Percentiles rank a stretch among this genome's conserved stretches.
phyloP scores from a whole-genome alignment of 1,140 invertebrate species.

The Aphaenogaster rudis region DNA sequence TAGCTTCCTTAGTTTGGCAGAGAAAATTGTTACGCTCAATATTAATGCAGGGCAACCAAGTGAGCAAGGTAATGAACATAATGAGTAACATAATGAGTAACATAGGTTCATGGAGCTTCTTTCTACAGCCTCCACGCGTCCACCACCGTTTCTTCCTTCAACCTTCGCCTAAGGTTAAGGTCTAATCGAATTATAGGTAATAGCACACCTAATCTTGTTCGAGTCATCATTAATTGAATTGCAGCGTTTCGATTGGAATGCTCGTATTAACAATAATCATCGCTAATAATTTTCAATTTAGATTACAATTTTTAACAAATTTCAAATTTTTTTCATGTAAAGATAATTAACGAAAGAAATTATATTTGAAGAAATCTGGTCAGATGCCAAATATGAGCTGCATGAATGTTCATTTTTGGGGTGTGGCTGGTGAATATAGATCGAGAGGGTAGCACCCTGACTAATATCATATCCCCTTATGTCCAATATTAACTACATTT shows the following conservation, averaged over 20 bases:
- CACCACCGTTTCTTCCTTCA: conserved; percentile 76
- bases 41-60: conserved; percentile 81
- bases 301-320: conserved; percentile 8
- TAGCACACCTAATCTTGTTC: conserved; percentile 76
- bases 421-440: conserved; percentile 77
- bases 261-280: background rate
- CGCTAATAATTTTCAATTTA: conserved; percentile 3
- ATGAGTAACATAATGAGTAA: conserved; percentile 84
- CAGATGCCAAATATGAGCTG: conserved; percentile 79
- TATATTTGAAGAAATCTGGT: conserved; percentile 50
- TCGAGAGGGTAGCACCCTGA: conserved; percentile 75
- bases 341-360: background rate
- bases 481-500: conserved; percentile 73
- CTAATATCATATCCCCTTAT: conserved; percentile 56
- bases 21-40: conserved; percentile 83
- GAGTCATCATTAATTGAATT: conserved; percentile 50
- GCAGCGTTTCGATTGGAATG: conserved; percentile 42
- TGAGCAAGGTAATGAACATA: conserved; percentile 73
- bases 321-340: background rate
- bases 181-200: conserved; percentile 85
- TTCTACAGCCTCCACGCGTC: conserved; percentile 69
- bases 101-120: conserved; percentile 85
- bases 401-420: conserved; percentile 73
- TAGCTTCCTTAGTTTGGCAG: conserved; percentile 84
- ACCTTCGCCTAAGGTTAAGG: conserved; percentile 78